Evolutionary conservation across 1,140 invertebrate genomes (phyloP).

Genomic region (Himalopsyche phryganea): DNA sequence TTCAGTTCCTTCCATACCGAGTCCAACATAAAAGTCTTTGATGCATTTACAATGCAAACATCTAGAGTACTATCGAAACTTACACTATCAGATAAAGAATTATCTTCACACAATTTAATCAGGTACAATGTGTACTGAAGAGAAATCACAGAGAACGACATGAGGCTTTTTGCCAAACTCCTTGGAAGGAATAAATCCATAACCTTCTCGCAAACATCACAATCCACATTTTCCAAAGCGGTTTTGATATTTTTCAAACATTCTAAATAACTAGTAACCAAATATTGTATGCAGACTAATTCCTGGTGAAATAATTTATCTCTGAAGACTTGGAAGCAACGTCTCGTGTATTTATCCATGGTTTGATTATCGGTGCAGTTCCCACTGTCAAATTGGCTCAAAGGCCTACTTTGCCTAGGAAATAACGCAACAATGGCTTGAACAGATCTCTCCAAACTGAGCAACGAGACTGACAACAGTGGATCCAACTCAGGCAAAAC

Average conservation of each 20-base stretch:
- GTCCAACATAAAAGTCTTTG: constrained; percentile 41
- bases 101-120: constrained; percentile 44
- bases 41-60: constrained; percentile 41
- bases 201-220: constrained; percentile 45
- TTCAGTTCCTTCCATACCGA: constrained; percentile 48
- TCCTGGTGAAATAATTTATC: constrained; percentile 50
- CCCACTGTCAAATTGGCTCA: constrained; percentile 50
- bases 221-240: constrained; percentile 42
- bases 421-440: constrained; percentile 44
- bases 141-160: constrained; percentile 47
- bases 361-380: constrained; percentile 45
- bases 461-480: constrained; percentile 39
- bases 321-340: constrained; percentile 51
- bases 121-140: constrained; percentile 51
- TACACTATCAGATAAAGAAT: constrained; percentile 38
- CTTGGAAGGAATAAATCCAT: constrained; percentile 43
- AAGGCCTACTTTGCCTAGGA: constrained; percentile 48
- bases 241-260: constrained; percentile 38
- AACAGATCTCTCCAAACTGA: constrained; percentile 42
- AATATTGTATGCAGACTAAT: constrained; percentile 43
- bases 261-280: constrained; percentile 43
- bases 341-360: constrained; percentile 48
- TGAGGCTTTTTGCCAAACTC: constrained; percentile 41
- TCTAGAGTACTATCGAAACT: constrained; percentile 30
- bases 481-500: constrained; percentile 42